Conservation (phyloP, 2,797 vertebrate species). For the Macroramphosus scolopax region DNA sequence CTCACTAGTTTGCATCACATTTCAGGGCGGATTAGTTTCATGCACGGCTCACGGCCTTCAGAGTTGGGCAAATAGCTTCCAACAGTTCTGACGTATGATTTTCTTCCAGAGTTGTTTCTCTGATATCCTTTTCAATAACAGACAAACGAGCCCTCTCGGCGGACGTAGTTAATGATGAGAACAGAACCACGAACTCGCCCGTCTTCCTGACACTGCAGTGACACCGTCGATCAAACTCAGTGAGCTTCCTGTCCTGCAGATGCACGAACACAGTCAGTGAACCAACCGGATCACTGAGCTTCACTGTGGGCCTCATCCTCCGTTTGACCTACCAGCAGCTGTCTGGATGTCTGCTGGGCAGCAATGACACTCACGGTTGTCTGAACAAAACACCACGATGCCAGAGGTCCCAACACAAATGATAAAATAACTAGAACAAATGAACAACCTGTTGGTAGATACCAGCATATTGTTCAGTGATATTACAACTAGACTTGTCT, state of each 20-base stretch:
- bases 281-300: constrained; percentile 1
- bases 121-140: too few species aligned
- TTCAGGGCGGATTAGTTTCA: constrained; percentile 1
- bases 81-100: too few species aligned
- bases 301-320: not conserved
- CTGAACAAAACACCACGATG: not conserved
- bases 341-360: not conserved
- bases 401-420: too few species aligned
- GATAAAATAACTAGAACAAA: not conserved
- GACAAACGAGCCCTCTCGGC: not conserved
- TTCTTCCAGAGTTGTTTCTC: too few species aligned
- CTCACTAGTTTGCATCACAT: constrained; percentile 1
- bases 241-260: constrained; percentile 11
- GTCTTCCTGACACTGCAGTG: constrained; percentile 3
- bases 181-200: not conserved
- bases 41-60: not conserved
- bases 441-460: too few species aligned
- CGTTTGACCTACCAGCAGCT: constrained; percentile 1
- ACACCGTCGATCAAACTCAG: constrained; percentile 21
- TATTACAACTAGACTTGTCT: too few species aligned
- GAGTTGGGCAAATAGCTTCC: not conserved
- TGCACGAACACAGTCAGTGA: not conserved
- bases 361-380: not conserved
- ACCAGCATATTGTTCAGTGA: not conserved
- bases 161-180: constrained; percentile 11